Percentiles rank a stretch among this genome's conserved stretches.
phyloP scores from a whole-genome alignment of 2,797 vertebrate species.

The Tauraco hartlaubi region DNA sequence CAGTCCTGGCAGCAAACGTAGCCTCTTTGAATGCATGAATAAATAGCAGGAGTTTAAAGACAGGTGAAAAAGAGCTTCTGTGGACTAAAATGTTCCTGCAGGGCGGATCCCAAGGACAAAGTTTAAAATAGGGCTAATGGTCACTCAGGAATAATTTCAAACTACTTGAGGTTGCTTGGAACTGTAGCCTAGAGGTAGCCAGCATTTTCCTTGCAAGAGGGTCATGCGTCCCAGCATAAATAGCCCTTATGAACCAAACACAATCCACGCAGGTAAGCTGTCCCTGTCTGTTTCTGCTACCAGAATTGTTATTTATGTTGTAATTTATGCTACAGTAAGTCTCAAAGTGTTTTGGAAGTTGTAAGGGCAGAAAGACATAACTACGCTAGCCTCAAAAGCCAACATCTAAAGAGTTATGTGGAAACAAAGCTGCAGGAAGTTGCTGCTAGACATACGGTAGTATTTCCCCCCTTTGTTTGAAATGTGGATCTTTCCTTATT shows the following conservation, averaged over 20 bases:
- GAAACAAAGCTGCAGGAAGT: not conserved
- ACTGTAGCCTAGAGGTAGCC: not conserved
- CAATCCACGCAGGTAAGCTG: not conserved
- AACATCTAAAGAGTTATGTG: not conserved
- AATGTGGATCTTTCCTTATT: not conserved
- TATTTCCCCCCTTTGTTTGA: not conserved
- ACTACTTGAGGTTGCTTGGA: not conserved
- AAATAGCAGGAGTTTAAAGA: conserved; percentile 15
- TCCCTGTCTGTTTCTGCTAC: not conserved
- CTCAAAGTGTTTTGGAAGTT: not conserved
- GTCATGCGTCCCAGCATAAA: not conserved
- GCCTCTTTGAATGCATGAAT: not conserved
- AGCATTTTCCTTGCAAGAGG: not conserved
- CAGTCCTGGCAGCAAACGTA: not conserved
- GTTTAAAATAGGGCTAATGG: not conserved
- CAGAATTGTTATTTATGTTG: not conserved
- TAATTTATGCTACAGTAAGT: not conserved
- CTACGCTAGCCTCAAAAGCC: not conserved
- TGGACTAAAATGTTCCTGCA: not conserved
- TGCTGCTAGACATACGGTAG: not conserved
- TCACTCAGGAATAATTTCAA: not conserved
- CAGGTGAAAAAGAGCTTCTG: not conserved
- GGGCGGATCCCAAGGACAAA: not conserved
- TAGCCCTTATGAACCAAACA: not conserved
- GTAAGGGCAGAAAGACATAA: conserved; percentile 14